Base-by-base conservation (phyloP, 1,140 invertebrate genomes). In the Argopecten irradians region DNA sequence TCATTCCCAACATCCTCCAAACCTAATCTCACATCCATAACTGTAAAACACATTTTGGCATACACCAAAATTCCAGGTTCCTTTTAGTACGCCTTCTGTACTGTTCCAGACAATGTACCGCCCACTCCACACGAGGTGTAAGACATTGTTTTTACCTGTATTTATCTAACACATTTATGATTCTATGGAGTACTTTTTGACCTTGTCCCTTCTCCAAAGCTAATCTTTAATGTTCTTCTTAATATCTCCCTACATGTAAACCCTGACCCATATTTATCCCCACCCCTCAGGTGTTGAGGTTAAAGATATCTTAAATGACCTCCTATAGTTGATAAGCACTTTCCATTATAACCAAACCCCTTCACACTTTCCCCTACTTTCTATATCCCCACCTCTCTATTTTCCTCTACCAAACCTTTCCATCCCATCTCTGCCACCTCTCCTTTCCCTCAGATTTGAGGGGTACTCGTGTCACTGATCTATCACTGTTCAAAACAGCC, bases 351-450 rank as follows among this genome's bases (percentile, higher is more conserved):
- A 32, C 14, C 34, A 35, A 35, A 14, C 39, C 86, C 19, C 41
- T 71, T 32, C 82, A 83, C 82, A 34, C 84, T 34, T 88, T 36
- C 71, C 46, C 35, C 82, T 55, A 41, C 87, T 43, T 46, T n/a
- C n/a, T n/a, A n/a, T n/a, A n/a, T n/a, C n/a, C 84, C 89, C 85
- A 36, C 82, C 46, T 84, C 86, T 90, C 46, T 46, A 22, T 35
- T 34, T 28, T 28, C 5, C 35, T 32, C 41, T 32, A n/a, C n/a
- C n/a, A 0, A 9, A 8, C 28, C 34, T 32, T 39, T 84, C 84
- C n/a, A 8, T 8, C 36, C 36, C 36, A 5, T 39, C 36, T 13
- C 36, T 8, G 5, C 13, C 36, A 39, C 36, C 36, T 39, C 36
- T 13, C 36, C 36, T 39, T 39, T 39, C 5, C 36, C n/a, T n/a